Base-by-base conservation (phyloP, 2,797 vertebrate species). In the Alectoris magna region DNA sequence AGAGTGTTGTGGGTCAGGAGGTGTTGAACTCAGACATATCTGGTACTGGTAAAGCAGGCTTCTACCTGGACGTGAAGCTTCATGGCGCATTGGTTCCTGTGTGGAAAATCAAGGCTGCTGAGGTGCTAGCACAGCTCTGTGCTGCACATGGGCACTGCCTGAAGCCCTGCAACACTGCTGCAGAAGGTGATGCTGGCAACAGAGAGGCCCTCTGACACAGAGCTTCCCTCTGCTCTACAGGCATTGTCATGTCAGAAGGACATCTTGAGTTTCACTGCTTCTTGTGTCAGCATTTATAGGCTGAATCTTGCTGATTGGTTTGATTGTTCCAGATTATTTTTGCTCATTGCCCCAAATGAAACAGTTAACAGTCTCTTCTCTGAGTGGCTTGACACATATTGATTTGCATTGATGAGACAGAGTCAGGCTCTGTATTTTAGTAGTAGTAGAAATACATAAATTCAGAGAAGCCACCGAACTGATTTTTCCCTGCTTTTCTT, bases 321-420 rank as follows among this genome's bases (percentile, higher is more conserved):
- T 87, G 51, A 49, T 76, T 80, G 36, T 76, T 43, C 34, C 43
- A 38, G 14, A 27, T 78, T 31, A 7, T 84, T 13, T 70, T 77
- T 82, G 39, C 72, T 58, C 10, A 3, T 67, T 73, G 16, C 36
- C 23, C 1, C 1, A 71, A 82, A 67, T 41, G 18, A 79, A 71
- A 48, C 34, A 0, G 1, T 48, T 31, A 17, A 14, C 27, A 16
- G 6, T 67, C 36, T 76, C 5, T 69, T 75, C 39, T 53, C 3
- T 48, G 8, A 3, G 11, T 64, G 13, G 27, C 68, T 84, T 76
- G 48, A 64, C 29, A 11, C 16, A 12, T 27, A 36, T 10, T 0
- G 0, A 21, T 79, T 74, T 1, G 0, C 15, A 71, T 49, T 66
- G 58, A 74, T 31, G 7, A 9, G 27, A 17, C 13, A 34, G 48